Conservation (phyloP, 2,888 invertebrate genomes). For the Lasioglossum villosulum region DNA sequence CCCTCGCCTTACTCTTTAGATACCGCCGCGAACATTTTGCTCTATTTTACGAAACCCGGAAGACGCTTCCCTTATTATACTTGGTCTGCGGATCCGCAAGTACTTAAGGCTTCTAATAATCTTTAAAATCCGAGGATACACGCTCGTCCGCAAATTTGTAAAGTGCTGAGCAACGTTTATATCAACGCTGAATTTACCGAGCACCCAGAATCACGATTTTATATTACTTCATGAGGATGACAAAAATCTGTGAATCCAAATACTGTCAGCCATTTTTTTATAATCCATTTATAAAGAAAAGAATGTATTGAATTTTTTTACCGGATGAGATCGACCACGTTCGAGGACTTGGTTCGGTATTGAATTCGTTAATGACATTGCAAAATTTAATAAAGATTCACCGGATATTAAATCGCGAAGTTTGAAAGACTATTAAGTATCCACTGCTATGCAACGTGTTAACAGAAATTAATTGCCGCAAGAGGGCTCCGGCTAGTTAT, state of each 20-base stretch:
- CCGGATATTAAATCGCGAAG: background rate
- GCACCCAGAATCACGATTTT: no score
- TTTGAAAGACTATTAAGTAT: background rate
- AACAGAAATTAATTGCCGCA: constrained; percentile 1
- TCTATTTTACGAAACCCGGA: background rate
- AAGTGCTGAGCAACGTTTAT: no score
- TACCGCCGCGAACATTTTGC: background rate
- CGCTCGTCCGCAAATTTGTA: no score
- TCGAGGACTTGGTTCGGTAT: background rate
- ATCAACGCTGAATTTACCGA: no score
- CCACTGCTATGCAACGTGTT: background rate
- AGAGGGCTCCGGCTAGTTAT: background rate
- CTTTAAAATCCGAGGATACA: background rate
- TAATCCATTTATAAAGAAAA: no score
- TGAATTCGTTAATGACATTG: background rate
- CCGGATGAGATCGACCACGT: no score
- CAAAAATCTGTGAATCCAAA: no score
- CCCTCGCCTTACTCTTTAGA: background rate
- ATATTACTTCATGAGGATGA: no score
- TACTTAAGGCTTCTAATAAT: background rate
- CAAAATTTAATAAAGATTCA: background rate
- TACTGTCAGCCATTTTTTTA: no score
- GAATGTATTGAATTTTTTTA: no score
- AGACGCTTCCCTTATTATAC: background rate
- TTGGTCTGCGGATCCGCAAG: background rate